Evolutionary conservation across 1,140 invertebrate genomes (phyloP).

Genomic region (Cataglyphis hispanica): DNA sequence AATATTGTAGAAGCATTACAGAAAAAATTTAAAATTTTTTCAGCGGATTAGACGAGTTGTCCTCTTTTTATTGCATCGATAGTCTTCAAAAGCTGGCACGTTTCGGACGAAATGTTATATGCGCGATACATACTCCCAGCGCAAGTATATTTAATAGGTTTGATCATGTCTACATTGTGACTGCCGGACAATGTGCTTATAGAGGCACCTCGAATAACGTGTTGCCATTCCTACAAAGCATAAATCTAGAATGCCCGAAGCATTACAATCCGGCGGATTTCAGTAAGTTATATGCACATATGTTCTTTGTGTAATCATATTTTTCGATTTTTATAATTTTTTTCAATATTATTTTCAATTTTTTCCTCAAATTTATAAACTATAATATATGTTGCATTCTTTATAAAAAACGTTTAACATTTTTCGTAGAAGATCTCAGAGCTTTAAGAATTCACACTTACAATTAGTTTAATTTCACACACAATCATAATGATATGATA

Average conservation of each 20-base stretch:
- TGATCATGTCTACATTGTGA: conserved; percentile 92
- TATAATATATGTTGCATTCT: no score
- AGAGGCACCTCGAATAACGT: conserved; percentile 90
- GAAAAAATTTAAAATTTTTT: conserved; percentile 50
- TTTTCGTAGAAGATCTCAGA: no score
- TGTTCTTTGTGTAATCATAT: no score
- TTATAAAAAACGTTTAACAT: no score
- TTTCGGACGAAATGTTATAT: conserved; percentile 93
- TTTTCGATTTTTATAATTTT: no score
- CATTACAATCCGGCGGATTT: conserved; percentile 95
- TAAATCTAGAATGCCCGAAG: conserved; percentile 91
- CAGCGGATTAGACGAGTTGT: conserved; percentile 92
- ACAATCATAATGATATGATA: background rate
- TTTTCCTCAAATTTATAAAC: no score
- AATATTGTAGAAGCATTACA: background rate
- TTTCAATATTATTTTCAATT: no score
- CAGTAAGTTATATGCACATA: conserved; percentile 86
- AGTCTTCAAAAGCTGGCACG: conserved; percentile 93
- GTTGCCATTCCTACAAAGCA: conserved; percentile 89
- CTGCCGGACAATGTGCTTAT: conserved; percentile 91
- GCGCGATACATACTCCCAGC: conserved; percentile 97
- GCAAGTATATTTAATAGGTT: conserved; percentile 92
- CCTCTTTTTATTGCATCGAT: conserved; percentile 91
- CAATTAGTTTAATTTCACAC: no score
- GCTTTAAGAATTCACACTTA: no score